Percentiles rank a stretch among this genome's conserved stretches.
phyloP scores from a whole-genome alignment of 2,888 invertebrate species.

The Nemoura dubitans region DNA sequence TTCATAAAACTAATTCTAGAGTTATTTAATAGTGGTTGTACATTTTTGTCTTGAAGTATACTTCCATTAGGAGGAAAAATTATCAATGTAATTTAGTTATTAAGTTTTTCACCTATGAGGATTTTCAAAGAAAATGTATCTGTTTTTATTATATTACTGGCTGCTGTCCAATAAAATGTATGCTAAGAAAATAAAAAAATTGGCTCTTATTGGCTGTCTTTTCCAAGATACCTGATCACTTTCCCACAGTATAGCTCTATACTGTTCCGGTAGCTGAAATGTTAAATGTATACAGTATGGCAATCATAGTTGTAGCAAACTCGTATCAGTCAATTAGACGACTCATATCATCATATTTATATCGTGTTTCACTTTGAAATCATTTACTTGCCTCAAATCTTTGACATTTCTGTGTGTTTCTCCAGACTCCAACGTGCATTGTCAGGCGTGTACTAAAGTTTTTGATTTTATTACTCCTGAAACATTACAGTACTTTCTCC shows the following conservation, averaged over 20 bases:
- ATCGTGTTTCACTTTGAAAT: no score
- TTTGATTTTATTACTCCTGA: no score
- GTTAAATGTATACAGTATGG: no score
- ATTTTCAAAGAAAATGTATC: slow-evolving; percentile 25
- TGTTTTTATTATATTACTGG: slow-evolving; percentile 13
- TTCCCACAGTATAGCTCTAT: not conserved
- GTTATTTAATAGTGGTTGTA: not conserved
- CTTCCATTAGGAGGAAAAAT: slow-evolving; percentile 29
- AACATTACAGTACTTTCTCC: no score
- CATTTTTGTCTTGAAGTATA: slow-evolving; percentile 1
- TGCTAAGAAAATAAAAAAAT: not conserved
- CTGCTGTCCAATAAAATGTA: slow-evolving; percentile 28
- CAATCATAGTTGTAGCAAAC: no score
- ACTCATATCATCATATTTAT: no score
- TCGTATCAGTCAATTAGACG: no score
- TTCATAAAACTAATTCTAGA: not conserved
- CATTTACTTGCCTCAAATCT: no score
- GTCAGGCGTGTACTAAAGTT: no score
- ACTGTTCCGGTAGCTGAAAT: no score
- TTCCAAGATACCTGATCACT: not conserved
- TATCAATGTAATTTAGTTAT: slow-evolving; percentile 27
- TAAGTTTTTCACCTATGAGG: slow-evolving; percentile 29
- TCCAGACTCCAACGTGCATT: no score
- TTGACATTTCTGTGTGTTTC: no score
- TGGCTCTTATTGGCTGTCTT: not conserved